Evolutionary conservation across 1,140 invertebrate genomes (phyloP).

Genomic region (Carposina sasakii): DNA sequence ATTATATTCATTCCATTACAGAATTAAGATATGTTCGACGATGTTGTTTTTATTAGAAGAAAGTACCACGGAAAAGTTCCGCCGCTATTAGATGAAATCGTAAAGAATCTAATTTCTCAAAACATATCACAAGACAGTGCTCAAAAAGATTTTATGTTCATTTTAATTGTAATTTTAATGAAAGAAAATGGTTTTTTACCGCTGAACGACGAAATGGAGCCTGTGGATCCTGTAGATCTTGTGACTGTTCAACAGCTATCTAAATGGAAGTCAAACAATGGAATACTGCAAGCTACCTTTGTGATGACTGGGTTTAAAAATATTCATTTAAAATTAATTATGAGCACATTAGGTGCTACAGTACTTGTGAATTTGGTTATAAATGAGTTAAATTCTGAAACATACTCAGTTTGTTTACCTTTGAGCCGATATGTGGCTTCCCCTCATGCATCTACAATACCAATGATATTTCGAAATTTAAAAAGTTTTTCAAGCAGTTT

Average conservation of each 20-base stretch:
- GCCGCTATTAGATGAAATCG: slow-evolving; percentile 31
- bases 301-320: slow-evolving; percentile 37
- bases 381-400: slow-evolving; percentile 39
- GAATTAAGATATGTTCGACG: no score
- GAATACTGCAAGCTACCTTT: slow-evolving; percentile 40
- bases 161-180: slow-evolving; percentile 43
- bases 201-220: slow-evolving; percentile 18
- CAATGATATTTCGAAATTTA: slow-evolving; percentile 52
- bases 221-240: slow-evolving; percentile 16
- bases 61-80: slow-evolving; percentile 40
- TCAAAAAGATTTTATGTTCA: slow-evolving; percentile 49
- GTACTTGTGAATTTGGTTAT: slow-evolving; percentile 47
- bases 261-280: slow-evolving; percentile 31
- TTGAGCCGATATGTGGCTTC: slow-evolving; percentile 47
- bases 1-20: no score
- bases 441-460: slow-evolving; percentile 34
- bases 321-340: slow-evolving; percentile 37
- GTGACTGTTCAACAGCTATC: slow-evolving; percentile 26
- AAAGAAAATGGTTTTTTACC: slow-evolving; percentile 50
- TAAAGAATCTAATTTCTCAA: slow-evolving; percentile 27
- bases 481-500: slow-evolving; percentile 42
- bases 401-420: slow-evolving; percentile 49
- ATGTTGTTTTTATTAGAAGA: slow-evolving; percentile 50
- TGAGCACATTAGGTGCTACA: slow-evolving; percentile 41
- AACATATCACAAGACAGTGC: slow-evolving; percentile 28